A percentile compares a stretch with the other conserved stretches of the same genome.
phyloP scores from a whole-genome alignment of 2,888 invertebrate species.

The Tanytarsus gracilentus region DNA sequence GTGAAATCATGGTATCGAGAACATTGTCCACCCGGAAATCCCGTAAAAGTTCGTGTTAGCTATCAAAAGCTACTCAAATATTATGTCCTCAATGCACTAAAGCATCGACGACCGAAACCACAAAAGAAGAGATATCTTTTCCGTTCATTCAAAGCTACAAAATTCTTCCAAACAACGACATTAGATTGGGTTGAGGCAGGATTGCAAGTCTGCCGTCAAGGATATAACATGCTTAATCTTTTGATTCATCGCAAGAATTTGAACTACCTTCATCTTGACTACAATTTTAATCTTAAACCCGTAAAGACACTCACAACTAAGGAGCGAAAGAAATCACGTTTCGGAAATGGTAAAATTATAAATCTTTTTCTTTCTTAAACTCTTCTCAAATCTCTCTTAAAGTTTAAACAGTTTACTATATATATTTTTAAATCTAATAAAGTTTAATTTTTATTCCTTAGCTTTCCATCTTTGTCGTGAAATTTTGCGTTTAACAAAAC shows the following conservation, averaged over 20 bases:
- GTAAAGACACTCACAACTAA: conserved; percentile 99
- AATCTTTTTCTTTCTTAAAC: conserved; percentile 15
- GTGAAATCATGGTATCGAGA: conserved; percentile 97
- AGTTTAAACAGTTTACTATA: not conserved
- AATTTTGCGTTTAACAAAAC: conserved; percentile 93
- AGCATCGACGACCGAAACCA: conserved; percentile 95
- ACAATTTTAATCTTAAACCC: conserved; percentile 99
- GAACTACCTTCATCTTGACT: conserved; percentile 98
- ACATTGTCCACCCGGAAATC: conserved; percentile 89
- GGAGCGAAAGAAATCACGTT: conserved; percentile 96
- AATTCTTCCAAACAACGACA: conserved; percentile 99
- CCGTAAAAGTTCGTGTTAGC: conserved; percentile 97
- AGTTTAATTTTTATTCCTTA: conserved; percentile 38
- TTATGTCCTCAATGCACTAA: conserved; percentile 94
- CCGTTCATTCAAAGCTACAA: conserved; percentile 98
- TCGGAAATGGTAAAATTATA: conserved; percentile 71
- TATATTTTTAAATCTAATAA: not conserved
- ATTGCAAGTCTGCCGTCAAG: conserved; percentile 94
- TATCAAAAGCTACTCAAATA: conserved; percentile 98
- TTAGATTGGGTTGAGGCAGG: conserved; percentile 99
- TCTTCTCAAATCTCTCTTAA: not conserved
- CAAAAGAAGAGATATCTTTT: conserved; percentile 97
- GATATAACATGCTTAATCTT: conserved; percentile 99
- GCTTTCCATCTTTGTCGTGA: conserved; percentile 99
- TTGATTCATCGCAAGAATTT: conserved; percentile 98